These are phyloP conservation scores for Phymatocera aterrima DNA, from an alignment of 2,888 invertebrate genomes.

Conservation along the genomic window DNA sequence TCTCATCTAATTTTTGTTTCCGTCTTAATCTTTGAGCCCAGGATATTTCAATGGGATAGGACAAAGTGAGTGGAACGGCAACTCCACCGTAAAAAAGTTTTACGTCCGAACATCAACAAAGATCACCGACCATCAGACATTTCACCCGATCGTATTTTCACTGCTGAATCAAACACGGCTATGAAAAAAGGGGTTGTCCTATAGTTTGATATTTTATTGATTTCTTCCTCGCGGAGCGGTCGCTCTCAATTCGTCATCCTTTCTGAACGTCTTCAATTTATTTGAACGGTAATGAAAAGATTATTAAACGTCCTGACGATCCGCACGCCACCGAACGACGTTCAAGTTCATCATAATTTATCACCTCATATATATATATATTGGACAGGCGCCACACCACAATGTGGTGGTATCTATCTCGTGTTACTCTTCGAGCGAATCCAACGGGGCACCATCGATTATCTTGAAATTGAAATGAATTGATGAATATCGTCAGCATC, in stretches of 20 bases:
- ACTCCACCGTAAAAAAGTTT: not conserved
- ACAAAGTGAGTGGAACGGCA: not conserved
- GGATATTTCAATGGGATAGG: not conserved
- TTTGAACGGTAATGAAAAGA: constrained; percentile 20
- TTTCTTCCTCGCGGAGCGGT: not conserved
- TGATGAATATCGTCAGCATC: not conserved
- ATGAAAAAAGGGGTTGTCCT: not conserved
- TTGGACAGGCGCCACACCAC: not conserved
- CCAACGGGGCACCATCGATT: not conserved
- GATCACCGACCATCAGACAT: constrained; percentile 23
- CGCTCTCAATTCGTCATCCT: constrained; percentile 25
- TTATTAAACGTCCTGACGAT: constrained; percentile 11
- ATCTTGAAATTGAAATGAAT: not conserved
- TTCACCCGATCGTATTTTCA: constrained; percentile 22
- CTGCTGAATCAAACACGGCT: constrained; percentile 30
- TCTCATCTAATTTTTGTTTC: not conserved
- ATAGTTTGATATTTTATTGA: constrained; percentile 35
- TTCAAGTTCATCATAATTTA: constrained; percentile 14
- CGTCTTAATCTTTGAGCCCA: not conserved
- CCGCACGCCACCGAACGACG: not conserved
- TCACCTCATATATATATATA: not conserved
- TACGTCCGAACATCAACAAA: constrained; percentile 36
- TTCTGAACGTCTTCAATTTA: constrained; percentile 33
- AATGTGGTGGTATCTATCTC: too few relatives aligned
- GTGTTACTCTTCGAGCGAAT: not conserved